Base-by-base conservation (phyloP, 2,888 invertebrate genomes). In the Phlogophora meticulosa region DNA sequence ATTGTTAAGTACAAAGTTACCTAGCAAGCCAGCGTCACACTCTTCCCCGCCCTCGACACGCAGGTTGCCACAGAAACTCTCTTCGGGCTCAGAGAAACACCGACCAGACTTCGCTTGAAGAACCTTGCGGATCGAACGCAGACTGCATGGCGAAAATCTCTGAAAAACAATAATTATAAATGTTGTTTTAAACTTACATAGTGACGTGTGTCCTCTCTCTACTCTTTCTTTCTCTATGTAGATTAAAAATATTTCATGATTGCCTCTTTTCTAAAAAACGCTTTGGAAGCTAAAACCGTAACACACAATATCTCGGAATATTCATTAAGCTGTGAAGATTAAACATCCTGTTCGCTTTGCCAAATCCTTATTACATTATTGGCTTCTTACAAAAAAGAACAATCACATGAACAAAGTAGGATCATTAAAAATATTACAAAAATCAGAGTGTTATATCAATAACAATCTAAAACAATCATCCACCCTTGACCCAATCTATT, bases 41-140 rank as follows among this genome's bases (percentile, higher is more conserved):
- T 99, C 98, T 91, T 99, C 99, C 78, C 98, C 98, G 4, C 98
- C 98, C 91, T 99, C 99, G 0, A 99, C 99, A 13, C 99, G 96
- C 76, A 99, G 96, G 95, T 99, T 99, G 10, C 99, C 99, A 91
- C 99, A 99, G 93, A 99, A 99, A 60, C 98, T 98, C 93, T 98
- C 98, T 91, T 98, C 98, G 0, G 98, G 99, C 93, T 98, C 98
- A 0, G 98, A 98, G 91, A 98, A 98, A 89, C 98, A 98, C 57
- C 98, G 96, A 0, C 98, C 98, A 0, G 99, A 98, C 93, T 99
- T 99, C 0, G 98, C 98, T 92, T 98, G 97, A 60, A 99, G 94
- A 42, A 99, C 99, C 93, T 99, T 98, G 58, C 98, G 97, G 76
- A 99, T 99, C 0, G 99, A 98, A 24, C 99, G 96, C 72, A 98